Evolutionary conservation across 2,113 vertebrate genomes (phyloP).

Genomic region (Perccottus glenii): DNA sequence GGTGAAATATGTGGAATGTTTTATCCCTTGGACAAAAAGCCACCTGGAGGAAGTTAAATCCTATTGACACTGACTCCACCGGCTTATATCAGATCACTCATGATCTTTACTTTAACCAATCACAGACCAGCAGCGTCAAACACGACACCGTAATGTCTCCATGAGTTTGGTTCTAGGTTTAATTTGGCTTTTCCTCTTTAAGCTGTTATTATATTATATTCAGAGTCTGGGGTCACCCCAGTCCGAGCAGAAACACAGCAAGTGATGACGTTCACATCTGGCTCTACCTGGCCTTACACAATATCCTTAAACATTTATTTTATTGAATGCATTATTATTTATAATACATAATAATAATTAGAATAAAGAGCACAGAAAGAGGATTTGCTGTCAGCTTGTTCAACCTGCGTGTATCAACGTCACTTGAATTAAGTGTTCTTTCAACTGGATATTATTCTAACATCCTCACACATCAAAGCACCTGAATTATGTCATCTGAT

Average conservation of each 20-base stretch:
- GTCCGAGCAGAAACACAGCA: no score
- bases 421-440: background rate
- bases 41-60: constrained; percentile 3
- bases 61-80: background rate
- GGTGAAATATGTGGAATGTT: background rate
- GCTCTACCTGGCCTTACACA: no score
- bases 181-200: background rate
- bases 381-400: no score
- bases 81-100: constrained; percentile 13
- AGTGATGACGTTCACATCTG: no score
- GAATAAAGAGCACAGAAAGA: no score
- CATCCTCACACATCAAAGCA: background rate
- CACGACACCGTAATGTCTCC: constrained; percentile 7
- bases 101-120: background rate
- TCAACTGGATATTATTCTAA: background rate
- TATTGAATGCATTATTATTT: no score
- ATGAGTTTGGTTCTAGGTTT: constrained; percentile 5
- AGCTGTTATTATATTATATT: no score
- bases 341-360: no score
- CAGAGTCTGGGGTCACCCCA: no score
- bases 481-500: background rate
- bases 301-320: no score
- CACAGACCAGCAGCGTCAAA: background rate
- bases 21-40: background rate
- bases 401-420: no score